Evolutionary conservation across 1,140 invertebrate genomes (phyloP).

Genomic region (Sinonovacula constricta): DNA sequence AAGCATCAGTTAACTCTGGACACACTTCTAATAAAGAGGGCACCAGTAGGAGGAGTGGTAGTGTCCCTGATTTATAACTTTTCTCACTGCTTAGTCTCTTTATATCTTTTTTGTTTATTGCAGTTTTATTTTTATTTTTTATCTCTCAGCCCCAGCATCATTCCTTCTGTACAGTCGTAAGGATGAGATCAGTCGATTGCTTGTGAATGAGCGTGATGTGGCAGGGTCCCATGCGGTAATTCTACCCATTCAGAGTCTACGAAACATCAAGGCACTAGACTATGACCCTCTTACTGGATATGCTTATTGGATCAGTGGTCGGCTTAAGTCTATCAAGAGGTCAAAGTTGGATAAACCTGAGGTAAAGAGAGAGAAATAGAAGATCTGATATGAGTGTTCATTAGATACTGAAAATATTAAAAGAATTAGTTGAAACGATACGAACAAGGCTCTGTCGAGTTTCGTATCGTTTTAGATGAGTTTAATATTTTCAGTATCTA

Average conservation of each 20-base stretch:
- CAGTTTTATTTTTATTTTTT: conserved; percentile 12
- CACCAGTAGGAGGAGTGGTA: no score
- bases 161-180: conserved; percentile 78
- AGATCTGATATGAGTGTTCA: neutral
- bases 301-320: conserved; percentile 92
- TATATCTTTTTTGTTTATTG: neutral
- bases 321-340: conserved; percentile 86
- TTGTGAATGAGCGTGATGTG: conserved; percentile 61
- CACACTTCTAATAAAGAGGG: neutral
- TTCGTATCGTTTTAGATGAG: no score
- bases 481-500: no score
- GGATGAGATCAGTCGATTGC: conserved; percentile 75
- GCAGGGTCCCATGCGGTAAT: conserved; percentile 73
- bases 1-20: no score
- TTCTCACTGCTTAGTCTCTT: neutral
- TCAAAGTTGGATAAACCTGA: conserved; percentile 84
- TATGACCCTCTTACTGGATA: conserved; percentile 89
- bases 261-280: conserved; percentile 89
- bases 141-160: conserved; percentile 75
- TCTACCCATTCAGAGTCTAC: conserved; percentile 83
- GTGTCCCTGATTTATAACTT: neutral
- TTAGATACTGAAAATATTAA: no score
- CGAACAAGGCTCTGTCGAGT: no score
- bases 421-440: no score
- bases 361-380: conserved; percentile 63